These are phyloP conservation scores for Macrophya alboannulata DNA, from an alignment of 2,888 invertebrate genomes.

Conservation along the genomic window DNA sequence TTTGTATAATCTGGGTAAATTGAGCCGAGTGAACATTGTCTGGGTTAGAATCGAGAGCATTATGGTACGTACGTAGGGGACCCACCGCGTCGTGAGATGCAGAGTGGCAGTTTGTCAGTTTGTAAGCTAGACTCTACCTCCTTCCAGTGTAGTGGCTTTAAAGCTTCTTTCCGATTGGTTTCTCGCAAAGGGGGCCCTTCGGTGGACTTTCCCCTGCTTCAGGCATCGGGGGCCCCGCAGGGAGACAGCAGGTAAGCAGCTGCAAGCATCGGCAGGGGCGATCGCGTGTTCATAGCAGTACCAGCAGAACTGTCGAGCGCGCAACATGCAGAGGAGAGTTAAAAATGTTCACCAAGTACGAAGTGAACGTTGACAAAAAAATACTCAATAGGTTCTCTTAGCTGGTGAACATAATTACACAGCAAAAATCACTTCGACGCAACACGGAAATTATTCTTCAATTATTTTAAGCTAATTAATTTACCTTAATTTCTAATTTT, in stretches of 20 bases:
- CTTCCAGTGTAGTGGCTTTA: conserved; percentile 38
- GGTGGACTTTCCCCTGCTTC: conserved; percentile 52
- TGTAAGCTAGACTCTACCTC: conserved; percentile 9
- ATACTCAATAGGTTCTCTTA: neutral
- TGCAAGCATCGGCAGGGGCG: conserved; percentile 70
- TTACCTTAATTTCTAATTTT: neutral
- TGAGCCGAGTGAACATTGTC: conserved; percentile 19
- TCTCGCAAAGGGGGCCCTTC: conserved; percentile 39
- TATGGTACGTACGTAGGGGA: conserved; percentile 37
- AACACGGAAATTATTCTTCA: neutral
- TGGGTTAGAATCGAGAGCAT: conserved; percentile 22
- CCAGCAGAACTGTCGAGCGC: conserved; percentile 78
- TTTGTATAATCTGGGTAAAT: conserved; percentile 11
- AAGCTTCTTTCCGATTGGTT: conserved; percentile 41
- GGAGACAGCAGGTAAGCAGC: conserved; percentile 74
- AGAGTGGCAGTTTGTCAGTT: conserved; percentile 53
- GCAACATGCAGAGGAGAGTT: conserved; percentile 69
- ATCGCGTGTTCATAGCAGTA: conserved; percentile 77
- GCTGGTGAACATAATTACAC: neutral
- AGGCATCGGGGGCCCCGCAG: conserved; percentile 40
- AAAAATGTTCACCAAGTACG: conserved; percentile 43
- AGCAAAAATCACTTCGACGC: neutral
- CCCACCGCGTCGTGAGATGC: conserved; percentile 39
- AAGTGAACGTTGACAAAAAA: conserved; percentile 42
- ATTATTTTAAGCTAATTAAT: neutral